These are phyloP conservation scores for Eulemur rufifrons DNA, from an alignment of 2,113 vertebrate species.

Conservation along the genomic window DNA sequence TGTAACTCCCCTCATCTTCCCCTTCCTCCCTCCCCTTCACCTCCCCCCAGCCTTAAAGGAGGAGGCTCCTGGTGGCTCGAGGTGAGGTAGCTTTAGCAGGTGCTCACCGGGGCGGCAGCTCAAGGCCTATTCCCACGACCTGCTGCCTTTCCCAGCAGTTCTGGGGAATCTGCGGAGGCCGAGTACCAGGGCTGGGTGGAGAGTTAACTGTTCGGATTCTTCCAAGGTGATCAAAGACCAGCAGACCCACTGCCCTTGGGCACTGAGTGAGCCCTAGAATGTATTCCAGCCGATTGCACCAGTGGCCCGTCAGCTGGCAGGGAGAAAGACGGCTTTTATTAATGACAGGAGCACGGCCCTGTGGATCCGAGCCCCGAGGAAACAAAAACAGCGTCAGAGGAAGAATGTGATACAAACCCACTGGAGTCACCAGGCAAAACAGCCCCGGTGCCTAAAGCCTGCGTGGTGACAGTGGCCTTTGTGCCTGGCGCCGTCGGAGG, in stretches of 20 bases:
- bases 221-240: neutral
- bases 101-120: too few relatives aligned
- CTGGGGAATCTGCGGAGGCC: neutral
- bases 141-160: neutral
- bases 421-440: neutral
- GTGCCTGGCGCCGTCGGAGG: fast-evolving
- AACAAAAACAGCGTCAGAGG: neutral
- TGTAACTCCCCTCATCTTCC: fast-evolving
- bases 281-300: fast-evolving
- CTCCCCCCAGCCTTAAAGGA: neutral
- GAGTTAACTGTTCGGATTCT: neutral
- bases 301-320: neutral
- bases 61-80: neutral
- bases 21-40: neutral
- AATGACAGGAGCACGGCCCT: fast-evolving
- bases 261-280: neutral
- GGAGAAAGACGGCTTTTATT: neutral
- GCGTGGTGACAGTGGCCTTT: neutral
- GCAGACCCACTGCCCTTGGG: neutral
- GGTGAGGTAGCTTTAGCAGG: neutral
- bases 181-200: neutral
- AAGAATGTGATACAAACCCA: neutral
- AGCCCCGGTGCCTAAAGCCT: fast-evolving
- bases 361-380: neutral
- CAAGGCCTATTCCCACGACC: fast-evolving